phyloP scores from a whole-genome alignment of 2,888 invertebrate species.

The Andricus curvator region DNA sequence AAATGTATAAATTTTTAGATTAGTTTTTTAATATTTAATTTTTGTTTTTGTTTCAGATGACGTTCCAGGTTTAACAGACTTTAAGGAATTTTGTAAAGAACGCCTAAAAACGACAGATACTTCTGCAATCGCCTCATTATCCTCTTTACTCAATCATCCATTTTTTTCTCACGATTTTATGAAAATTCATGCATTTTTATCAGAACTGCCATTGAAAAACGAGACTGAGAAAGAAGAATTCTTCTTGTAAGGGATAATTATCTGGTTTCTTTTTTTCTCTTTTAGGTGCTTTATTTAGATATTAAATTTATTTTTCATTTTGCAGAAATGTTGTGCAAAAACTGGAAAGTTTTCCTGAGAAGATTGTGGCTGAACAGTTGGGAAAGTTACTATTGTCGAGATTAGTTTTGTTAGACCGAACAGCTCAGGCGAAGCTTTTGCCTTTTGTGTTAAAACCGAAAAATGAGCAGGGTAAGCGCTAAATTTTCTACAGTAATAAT shows the following conservation, averaged over 20 bases:
- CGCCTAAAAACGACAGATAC: conserved; percentile 85
- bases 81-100: conserved; percentile 85
- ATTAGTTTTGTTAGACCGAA: conserved; percentile 90
- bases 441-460: conserved; percentile 86
- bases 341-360: conserved; percentile 87
- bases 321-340: conserved; percentile 83
- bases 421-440: conserved; percentile 86
- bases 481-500: background rate
- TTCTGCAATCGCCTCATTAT: conserved; percentile 84
- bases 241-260: conserved; percentile 81
- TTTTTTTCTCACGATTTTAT: conserved; percentile 94
- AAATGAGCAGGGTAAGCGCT: conserved; percentile 79
- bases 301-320: conserved; percentile 42
- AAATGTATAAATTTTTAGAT: too few species aligned
- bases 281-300: background rate
- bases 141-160: conserved; percentile 84
- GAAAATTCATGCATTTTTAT: conserved; percentile 89
- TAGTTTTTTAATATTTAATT: background rate
- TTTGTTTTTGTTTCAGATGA: conserved; percentile 80
- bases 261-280: background rate
- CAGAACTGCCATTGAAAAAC: conserved; percentile 89
- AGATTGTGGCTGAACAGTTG: conserved; percentile 89
- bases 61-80: conserved; percentile 85
- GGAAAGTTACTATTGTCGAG: conserved; percentile 89
- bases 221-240: conserved; percentile 88